Conservation (phyloP, 2,113 vertebrate genomes). For the Lepidothrix coronata region DNA sequence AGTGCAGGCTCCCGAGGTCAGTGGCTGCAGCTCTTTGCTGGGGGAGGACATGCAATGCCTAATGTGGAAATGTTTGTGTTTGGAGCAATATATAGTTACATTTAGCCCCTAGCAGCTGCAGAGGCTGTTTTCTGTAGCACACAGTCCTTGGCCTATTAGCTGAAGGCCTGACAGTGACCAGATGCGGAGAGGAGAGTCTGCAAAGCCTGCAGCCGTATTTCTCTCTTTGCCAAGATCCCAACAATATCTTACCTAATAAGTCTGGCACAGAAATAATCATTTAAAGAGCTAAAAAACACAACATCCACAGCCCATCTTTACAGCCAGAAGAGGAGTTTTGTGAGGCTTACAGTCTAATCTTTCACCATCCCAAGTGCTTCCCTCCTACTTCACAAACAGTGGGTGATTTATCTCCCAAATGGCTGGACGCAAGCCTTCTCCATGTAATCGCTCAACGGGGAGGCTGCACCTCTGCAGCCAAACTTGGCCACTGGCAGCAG, state of each 20-base stretch:
- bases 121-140: slow-evolving; percentile 43
- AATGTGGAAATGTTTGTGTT: slow-evolving; percentile 75
- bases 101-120: slow-evolving; percentile 37
- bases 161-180: slow-evolving; percentile 67
- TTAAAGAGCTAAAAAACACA: slow-evolving; percentile 50
- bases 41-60: slow-evolving; percentile 45
- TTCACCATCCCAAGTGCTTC: slow-evolving; percentile 21
- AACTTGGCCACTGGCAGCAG: neutral
- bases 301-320: slow-evolving; percentile 55
- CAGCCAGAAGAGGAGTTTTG: slow-evolving; percentile 51
- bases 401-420: slow-evolving; percentile 50
- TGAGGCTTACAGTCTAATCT: slow-evolving; percentile 24
- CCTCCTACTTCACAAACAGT: slow-evolving; percentile 53
- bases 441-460: neutral
- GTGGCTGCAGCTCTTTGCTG: neutral
- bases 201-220: neutral
- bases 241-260: slow-evolving; percentile 72
- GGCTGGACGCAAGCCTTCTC: neutral
- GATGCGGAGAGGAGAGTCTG: slow-evolving; percentile 13
- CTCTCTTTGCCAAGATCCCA: slow-evolving; percentile 59
- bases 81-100: slow-evolving; percentile 40
- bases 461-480: neutral
- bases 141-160: slow-evolving; percentile 26
- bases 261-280: slow-evolving; percentile 67
- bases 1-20: slow-evolving; percentile 35